A percentile compares a stretch with the other conserved stretches of the same genome.
Conservation (phyloP, 2,797 vertebrate species). For the Mionectes olivaceus region DNA sequence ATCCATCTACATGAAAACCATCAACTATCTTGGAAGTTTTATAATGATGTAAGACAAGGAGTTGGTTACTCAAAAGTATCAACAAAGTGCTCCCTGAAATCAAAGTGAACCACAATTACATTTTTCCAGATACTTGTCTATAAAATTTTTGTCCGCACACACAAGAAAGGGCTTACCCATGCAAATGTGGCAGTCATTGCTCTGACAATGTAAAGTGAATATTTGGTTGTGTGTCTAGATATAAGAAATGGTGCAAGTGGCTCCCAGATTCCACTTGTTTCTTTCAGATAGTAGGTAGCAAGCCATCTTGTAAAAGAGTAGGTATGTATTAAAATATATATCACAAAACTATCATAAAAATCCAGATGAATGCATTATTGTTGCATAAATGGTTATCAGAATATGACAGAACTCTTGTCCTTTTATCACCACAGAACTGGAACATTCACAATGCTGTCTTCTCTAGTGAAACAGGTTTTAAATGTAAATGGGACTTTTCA, state of each 20-base stretch:
- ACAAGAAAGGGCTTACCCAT: background rate
- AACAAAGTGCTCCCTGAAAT: background rate
- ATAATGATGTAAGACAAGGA: background rate
- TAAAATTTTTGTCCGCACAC: background rate
- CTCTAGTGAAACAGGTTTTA: background rate
- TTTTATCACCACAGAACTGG: background rate
- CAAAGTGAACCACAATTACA: background rate
- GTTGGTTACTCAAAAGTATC: background rate
- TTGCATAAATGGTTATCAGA: background rate
- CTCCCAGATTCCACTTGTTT: background rate
- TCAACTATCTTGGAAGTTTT: background rate
- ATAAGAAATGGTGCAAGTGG: background rate
- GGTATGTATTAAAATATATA: background rate
- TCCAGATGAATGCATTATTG: background rate
- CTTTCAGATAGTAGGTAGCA: background rate
- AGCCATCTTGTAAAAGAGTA: background rate
- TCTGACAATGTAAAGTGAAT: background rate
- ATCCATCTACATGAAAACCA: background rate
- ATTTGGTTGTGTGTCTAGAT: background rate
- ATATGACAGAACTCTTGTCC: background rate
- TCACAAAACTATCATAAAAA: background rate
- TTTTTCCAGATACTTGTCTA: background rate
- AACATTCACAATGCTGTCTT: background rate
- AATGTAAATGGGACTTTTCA: background rate
- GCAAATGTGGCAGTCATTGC: background rate